These are phyloP conservation scores for Cataglyphis albicans DNA, from an alignment of 2,888 invertebrate genomes.

Conservation along the genomic window DNA sequence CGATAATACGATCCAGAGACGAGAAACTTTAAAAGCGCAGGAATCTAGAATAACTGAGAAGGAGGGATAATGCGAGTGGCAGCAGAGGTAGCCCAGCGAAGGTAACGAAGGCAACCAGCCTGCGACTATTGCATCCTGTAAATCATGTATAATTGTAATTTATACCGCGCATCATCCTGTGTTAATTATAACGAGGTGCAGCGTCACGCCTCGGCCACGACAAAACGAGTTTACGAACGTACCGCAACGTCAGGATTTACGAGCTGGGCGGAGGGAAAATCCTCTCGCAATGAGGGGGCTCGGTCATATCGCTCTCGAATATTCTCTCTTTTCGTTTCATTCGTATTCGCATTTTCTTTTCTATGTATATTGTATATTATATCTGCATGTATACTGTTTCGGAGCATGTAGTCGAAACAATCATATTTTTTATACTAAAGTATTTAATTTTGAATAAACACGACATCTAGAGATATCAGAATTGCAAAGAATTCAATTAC, in stretches of 20 bases:
- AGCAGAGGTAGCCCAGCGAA: neutral
- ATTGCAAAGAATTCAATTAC: neutral
- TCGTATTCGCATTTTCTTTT: conserved; percentile 22
- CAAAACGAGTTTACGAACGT: conserved; percentile 70
- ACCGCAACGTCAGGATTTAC: conserved; percentile 34
- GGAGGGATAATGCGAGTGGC: neutral
- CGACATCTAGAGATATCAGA: neutral
- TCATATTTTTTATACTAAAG: neutral
- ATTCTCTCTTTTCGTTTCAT: conserved; percentile 30
- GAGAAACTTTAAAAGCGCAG: conserved; percentile 30
- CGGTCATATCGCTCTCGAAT: conserved; percentile 59
- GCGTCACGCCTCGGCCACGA: conserved; percentile 46
- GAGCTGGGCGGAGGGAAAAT: conserved; percentile 53
- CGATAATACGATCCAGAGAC: neutral
- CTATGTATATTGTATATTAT: neutral
- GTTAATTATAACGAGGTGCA: conserved; percentile 76
- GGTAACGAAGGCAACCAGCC: conserved; percentile 26
- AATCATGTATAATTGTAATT: conserved; percentile 80
- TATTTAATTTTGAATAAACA: neutral
- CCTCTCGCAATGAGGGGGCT: conserved; percentile 48
- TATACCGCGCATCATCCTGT: conserved; percentile 76
- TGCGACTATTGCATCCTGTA: conserved; percentile 71
- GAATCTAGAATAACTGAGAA: neutral
- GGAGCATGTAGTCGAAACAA: neutral
- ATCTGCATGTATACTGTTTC: neutral